Percentiles rank a stretch among this genome's conserved stretches.
These are phyloP conservation scores for Temnothorax ravouxi DNA, from an alignment of 2,888 invertebrate genomes.

Conservation along the genomic window DNA sequence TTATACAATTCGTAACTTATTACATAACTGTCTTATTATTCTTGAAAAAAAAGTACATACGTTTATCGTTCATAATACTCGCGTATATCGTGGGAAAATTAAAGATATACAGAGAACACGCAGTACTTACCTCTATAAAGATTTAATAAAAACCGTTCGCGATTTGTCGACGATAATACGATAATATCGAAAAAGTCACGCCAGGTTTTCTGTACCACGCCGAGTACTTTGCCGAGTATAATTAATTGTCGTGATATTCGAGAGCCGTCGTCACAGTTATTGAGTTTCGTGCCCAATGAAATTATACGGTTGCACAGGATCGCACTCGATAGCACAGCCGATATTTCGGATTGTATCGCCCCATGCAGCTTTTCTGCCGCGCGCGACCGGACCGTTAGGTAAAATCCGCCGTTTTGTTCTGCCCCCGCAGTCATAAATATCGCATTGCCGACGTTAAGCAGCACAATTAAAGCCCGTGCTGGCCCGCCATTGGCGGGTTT, in stretches of 20 bases:
- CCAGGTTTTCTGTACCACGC: conserved; percentile 11
- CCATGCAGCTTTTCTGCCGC: neutral
- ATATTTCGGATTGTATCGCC: conserved; percentile 55
- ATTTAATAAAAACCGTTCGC: conserved; percentile 60
- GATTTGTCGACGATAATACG: conserved; percentile 47
- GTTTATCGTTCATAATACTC: neutral
- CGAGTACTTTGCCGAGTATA: conserved; percentile 58
- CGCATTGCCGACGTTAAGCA: conserved; percentile 36
- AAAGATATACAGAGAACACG: neutral
- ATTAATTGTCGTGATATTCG: conserved; percentile 67
- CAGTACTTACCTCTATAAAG: neutral
- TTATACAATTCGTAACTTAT: neutral
- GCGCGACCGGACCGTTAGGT: neutral
- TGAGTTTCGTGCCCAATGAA: conserved; percentile 63
- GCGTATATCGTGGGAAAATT: neutral
- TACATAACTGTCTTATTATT: neutral
- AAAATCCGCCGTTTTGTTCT: conserved; percentile 45
- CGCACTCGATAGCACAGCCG: conserved; percentile 33
- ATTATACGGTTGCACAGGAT: conserved; percentile 63
- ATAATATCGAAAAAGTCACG: conserved; percentile 62
- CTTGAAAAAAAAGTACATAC: neutral
- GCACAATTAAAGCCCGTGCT: conserved; percentile 30
- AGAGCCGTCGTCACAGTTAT: conserved; percentile 54
- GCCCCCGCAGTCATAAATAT: conserved; percentile 40
- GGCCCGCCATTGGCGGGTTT: conserved; percentile 28